Evolutionary conservation across 1,140 invertebrate species (phyloP).

Genomic region (Cydia fagiglandana): DNA sequence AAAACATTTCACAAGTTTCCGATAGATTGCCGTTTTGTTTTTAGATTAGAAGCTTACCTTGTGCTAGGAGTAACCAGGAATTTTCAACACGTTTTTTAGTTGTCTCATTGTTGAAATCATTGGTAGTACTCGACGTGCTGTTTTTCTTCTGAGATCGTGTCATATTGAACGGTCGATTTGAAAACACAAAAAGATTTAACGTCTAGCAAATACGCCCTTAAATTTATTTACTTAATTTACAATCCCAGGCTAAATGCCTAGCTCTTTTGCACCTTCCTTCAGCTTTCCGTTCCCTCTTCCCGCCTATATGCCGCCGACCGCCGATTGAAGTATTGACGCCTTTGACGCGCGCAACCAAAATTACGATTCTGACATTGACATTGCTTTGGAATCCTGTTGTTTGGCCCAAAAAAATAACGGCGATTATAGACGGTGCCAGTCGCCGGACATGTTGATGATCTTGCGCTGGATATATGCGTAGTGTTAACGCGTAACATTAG

Average conservation of each 20-base stretch:
- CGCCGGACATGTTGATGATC: no score
- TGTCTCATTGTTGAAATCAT: slow-evolving; percentile 30
- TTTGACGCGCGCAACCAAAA: no score
- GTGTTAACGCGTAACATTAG: no score
- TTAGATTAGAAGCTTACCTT: slow-evolving; percentile 72
- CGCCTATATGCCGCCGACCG: neutral
- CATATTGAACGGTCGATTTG: neutral
- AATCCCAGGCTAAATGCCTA: no score
- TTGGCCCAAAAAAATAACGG: neutral
- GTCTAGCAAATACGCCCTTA: no score
- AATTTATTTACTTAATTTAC: no score
- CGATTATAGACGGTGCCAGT: no score
- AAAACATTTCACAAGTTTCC: no score
- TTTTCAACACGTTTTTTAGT: slow-evolving; percentile 70
- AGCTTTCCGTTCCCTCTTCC: neutral
- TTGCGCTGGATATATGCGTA: no score
- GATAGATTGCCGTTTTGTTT: neutral
- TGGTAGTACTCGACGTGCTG: neutral
- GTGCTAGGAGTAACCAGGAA: slow-evolving; percentile 83
- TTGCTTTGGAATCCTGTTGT: neutral
- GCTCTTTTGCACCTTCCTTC: no score
- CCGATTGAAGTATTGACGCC: no score
- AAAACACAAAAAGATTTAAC: neutral
- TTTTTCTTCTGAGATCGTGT: slow-evolving; percentile 54
- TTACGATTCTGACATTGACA: neutral